Base-by-base conservation (phyloP, 2,113 vertebrate genomes). In the Pleuronectes platessa region DNA sequence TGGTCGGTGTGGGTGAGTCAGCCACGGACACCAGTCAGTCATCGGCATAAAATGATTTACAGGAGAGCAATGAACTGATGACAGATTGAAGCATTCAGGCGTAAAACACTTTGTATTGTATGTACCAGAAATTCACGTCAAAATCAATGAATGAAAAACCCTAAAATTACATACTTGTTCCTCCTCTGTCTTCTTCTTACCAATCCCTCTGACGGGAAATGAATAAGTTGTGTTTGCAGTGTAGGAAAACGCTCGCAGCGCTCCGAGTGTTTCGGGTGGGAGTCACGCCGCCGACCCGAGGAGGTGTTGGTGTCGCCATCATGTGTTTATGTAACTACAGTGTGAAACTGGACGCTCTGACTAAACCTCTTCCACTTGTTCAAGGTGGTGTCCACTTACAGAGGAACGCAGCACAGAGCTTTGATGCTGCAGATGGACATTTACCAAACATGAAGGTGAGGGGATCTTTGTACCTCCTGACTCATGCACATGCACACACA, bases 331-430 rank as follows among this genome's bases (percentile, higher is more conserved):
- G 63, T 61, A 58, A 61, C 73, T 68, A 60, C 58, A 15, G 18
- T 31, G 64, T 79, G 69, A 31, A 82, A 81, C 53, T 1, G 24
- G 47, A 56, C 20, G 47, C 68, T 61, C 42, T 54, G 27, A 77
- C 49, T 31, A 69, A 78, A 61, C 64, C 61, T 60, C 64, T 59
- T 61, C 17, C 2, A 64, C 78, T 78, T 71, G 55, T 92, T 91
- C 80, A 81, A 94, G 93, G 91, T 15, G 68, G 69, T 70, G 59
- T 84, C 71, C 58, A 45, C 31, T 84, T 79, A 53, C 84, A 89
- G 68, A 90, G 69, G 31, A 74, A 53, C 49, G 14, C 63, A 15
- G 7, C 45, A 3, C 62, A 13, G 5, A 88, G 54, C 64, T 72
- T 73, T 10, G 84, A 76, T 24, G 61, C 64, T 10, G 1, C 26